Conservation (phyloP, 2,888 invertebrate genomes). For the Phragmatobia fuliginosa region DNA sequence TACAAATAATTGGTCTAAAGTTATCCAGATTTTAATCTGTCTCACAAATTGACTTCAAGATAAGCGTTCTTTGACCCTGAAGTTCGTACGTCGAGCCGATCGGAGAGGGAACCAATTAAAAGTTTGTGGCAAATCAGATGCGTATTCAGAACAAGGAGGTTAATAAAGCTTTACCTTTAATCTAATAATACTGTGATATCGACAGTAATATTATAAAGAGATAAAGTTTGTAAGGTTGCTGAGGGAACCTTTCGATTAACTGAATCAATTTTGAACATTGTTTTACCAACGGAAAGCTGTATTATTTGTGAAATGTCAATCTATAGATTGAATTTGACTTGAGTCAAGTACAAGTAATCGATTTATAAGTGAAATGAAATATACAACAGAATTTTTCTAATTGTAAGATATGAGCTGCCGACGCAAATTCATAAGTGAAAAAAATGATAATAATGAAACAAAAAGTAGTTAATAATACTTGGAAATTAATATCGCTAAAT, state of each 20-base stretch:
- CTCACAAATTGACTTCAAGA: conserved; percentile 3
- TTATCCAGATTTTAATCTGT: conserved; percentile 3
- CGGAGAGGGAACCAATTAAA: conserved; percentile 49
- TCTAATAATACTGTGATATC: background rate
- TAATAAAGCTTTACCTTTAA: background rate
- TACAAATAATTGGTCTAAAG: conserved; percentile 10
- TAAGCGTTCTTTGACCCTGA: conserved; percentile 2
- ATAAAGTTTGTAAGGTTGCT: too few relatives aligned
- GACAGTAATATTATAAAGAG: background rate
- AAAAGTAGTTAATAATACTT: background rate
- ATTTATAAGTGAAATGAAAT: too few relatives aligned
- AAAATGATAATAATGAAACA: too few relatives aligned
- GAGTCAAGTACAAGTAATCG: too few relatives aligned
- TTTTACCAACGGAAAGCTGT: too few relatives aligned
- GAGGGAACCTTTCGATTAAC: too few relatives aligned
- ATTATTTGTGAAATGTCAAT: too few relatives aligned
- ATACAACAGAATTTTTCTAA: background rate
- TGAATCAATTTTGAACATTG: too few relatives aligned
- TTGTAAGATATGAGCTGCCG: background rate
- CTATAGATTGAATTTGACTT: too few relatives aligned
- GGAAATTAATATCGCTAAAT: too few relatives aligned
- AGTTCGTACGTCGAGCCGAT: conserved; percentile 18
- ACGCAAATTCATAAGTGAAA: too few relatives aligned
- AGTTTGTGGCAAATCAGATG: conserved; percentile 31
- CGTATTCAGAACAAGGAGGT: background rate